Evolutionary conservation across 2,888 invertebrate species (phyloP).

Genomic region (Cancer borealis): DNA sequence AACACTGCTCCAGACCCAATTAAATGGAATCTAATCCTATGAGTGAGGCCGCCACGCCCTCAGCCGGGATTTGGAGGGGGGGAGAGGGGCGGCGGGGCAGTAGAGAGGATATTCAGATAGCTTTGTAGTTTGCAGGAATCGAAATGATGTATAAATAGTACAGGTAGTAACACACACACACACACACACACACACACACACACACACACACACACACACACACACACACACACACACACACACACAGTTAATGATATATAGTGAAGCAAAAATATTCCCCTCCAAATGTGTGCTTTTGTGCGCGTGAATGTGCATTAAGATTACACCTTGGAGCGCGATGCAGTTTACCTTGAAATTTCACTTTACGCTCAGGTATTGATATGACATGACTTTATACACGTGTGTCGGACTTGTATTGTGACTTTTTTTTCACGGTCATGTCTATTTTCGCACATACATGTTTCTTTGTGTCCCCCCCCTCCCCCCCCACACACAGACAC

Average conservation of each 20-base stretch:
- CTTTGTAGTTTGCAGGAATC: neutral
- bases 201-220: slow-evolving; percentile 52
- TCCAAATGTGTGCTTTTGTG: neutral
- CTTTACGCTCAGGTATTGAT: neutral
- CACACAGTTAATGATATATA: neutral
- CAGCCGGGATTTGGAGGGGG: neutral
- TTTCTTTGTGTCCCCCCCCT: slow-evolving; percentile 22
- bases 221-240: slow-evolving; percentile 47
- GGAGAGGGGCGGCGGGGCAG: neutral
- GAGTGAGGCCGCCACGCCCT: neutral
- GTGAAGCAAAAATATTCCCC: neutral
- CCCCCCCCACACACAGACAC: slow-evolving; percentile 46
- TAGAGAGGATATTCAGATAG: neutral
- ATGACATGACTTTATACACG: neutral
- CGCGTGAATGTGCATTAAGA: neutral
- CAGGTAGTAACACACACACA: neutral
- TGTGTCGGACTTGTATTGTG: neutral
- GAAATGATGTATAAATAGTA: too few relatives aligned
- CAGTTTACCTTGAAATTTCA: neutral
- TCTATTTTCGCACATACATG: neutral
- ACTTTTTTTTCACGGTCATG: neutral
- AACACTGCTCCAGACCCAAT: slow-evolving; percentile 48
- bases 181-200: slow-evolving; percentile 42
- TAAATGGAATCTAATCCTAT: slow-evolving; percentile 59
- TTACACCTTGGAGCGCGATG: neutral